Base-by-base conservation (phyloP, 1,140 invertebrate genomes). In the Hesperophylax magnus region DNA sequence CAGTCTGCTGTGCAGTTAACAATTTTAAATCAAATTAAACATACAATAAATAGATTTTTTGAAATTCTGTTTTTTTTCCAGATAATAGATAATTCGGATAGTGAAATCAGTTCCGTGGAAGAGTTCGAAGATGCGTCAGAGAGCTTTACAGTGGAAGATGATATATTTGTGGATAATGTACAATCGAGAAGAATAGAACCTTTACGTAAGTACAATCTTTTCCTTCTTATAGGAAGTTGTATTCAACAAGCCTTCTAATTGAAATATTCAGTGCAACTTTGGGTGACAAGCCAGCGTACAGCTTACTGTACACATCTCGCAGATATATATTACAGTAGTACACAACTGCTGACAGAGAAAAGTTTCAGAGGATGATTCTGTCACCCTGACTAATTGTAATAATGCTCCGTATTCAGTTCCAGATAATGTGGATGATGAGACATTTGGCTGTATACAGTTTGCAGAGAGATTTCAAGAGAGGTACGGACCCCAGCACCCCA, bases 81-180 rank as follows among this genome's bases (percentile, higher is more conserved):
- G 90, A 90, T 91, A 87, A 87, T 91, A 69, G 88, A 92, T 86
- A 88, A 91, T 86, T 91, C 90, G 17, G 92, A 93, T 82, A 89
- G 89, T 80, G 89, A 90, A 80, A 93, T 94, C 84, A 95, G 94
- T 90, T 95, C 94, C 39, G 91, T 92, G 27, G 96, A 97, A 86
- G 96, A 97, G 85, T 95, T 96, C 87, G 96, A 97, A 89, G 95
- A 97, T 88, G 93, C 93, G 14, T 93, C 92, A 14, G 95, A 96
- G 86, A 91, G 91, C 63, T 96, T 96, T 86, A 94, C 93, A 60
- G 93, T 93, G 47, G 96, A 97, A 84, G 96, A 98, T 86, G 96
- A 97, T 86, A 95, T 96, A 88, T 96, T 97, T 87, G 92, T 96
- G 58, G 95, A 96, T 84, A 92, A 94, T 83, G 91, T 94, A 72